phyloP scores from a whole-genome alignment of 2,113 vertebrate genomes.

The Pholis gunnellus region DNA sequence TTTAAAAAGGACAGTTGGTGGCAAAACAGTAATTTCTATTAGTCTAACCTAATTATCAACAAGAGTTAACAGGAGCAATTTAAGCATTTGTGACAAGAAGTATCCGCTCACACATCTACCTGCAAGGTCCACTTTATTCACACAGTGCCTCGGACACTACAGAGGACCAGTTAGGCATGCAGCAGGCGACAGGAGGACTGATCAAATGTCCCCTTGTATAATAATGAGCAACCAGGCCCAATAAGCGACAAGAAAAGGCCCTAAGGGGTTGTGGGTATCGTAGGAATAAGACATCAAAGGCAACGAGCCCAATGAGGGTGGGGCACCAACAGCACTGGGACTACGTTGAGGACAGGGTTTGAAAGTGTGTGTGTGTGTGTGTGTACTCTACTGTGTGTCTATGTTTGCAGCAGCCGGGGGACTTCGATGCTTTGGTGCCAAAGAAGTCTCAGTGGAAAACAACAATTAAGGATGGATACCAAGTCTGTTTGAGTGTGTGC shows the following conservation, averaged over 20 bases:
- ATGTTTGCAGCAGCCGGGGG: conserved; percentile 42
- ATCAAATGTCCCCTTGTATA: conserved; percentile 52
- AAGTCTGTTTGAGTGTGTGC: conserved; percentile 38
- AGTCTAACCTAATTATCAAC: conserved; percentile 21
- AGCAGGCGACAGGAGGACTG: conserved; percentile 40
- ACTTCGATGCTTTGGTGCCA: conserved; percentile 61
- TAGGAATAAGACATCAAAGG: conserved; percentile 70
- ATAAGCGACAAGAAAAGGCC: conserved; percentile 57
- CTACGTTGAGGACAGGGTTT: conserved; percentile 61
- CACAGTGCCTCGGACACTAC: conserved; percentile 20
- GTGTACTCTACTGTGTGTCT: conserved; percentile 24
- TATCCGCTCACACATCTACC: conserved; percentile 14
- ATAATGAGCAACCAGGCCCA: conserved; percentile 62
- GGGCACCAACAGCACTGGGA: conserved; percentile 56
- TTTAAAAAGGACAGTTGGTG: conserved; percentile 11
- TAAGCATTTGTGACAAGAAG: conserved; percentile 27
- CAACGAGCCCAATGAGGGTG: conserved; percentile 45
- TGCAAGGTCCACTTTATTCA: conserved; percentile 41
- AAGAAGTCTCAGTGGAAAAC: conserved; percentile 67
- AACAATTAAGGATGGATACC: conserved; percentile 71
- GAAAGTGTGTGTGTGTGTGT: conserved; percentile 35
- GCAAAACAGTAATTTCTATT: background rate
- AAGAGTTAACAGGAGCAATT: conserved; percentile 28
- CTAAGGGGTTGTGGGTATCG: conserved; percentile 57
- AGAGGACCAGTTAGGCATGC: conserved; percentile 45